phyloP scores from a whole-genome alignment of 2,797 vertebrate genomes.

The Tarsius wallacei region DNA sequence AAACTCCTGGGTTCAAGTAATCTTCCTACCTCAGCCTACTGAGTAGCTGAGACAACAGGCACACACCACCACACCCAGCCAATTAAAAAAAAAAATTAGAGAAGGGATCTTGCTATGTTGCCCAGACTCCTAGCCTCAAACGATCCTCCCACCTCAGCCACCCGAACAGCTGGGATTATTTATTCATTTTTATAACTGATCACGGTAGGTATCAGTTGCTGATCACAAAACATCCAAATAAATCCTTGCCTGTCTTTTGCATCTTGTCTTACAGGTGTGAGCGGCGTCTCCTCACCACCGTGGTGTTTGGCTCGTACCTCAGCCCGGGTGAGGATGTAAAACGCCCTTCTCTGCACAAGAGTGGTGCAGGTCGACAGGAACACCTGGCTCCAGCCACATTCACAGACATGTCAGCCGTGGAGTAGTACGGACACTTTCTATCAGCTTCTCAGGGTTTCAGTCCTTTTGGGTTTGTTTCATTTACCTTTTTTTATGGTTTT shows the following conservation, averaged over 20 bases:
- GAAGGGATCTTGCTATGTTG: not conserved
- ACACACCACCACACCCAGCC: not conserved
- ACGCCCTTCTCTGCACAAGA: conserved; percentile 63
- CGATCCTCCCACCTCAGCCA: not conserved
- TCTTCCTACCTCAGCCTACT: not conserved
- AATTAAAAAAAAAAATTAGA: not conserved
- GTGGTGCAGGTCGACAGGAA: conserved; percentile 81
- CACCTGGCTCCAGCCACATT: conserved; percentile 84
- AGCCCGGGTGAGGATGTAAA: conserved; percentile 88
- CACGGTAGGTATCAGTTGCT: not conserved
- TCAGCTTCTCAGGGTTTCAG: conserved; percentile 91
- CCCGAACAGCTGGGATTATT: not conserved
- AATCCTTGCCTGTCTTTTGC: conserved; percentile 68
- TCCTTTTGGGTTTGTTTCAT: conserved; percentile 76
- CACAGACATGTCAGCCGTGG: conserved; percentile 88
- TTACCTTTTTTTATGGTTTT: conserved; percentile 89
- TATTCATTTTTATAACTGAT: not conserved
- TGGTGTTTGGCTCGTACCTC: conserved; percentile 79
- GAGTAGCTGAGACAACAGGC: not conserved
- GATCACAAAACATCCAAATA: not conserved
- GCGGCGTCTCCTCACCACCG: conserved; percentile 66
- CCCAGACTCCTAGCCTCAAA: not conserved
- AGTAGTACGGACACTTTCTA: conserved; percentile 85
- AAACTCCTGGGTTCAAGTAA: not conserved
- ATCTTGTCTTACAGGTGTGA: conserved; percentile 87